Evolutionary conservation across 2,113 vertebrate genomes (phyloP).

Genomic region (Plestiodon gilberti): DNA sequence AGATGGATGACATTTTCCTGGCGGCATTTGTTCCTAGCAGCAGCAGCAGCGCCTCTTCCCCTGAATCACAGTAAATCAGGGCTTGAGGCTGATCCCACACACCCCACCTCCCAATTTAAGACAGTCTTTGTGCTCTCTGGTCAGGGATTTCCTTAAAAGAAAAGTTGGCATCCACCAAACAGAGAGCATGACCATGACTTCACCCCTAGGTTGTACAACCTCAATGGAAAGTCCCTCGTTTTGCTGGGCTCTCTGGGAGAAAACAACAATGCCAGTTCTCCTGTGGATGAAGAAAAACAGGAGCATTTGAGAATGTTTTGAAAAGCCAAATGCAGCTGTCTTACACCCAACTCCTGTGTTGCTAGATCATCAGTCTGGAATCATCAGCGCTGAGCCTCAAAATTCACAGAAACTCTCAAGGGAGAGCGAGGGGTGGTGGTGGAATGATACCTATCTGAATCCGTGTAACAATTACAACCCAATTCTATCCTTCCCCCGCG

Average conservation of each 20-base stretch:
- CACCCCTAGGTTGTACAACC: background rate
- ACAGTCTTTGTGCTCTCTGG: background rate
- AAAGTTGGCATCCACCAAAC: background rate
- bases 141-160: background rate
- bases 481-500: too few species aligned
- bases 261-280: background rate
- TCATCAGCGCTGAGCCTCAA: background rate
- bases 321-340: background rate
- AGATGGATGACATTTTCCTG: constrained; percentile 35
- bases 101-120: background rate
- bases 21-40: constrained; percentile 1
- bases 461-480: too few species aligned
- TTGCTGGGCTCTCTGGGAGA: background rate
- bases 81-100: background rate
- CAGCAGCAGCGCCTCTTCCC: background rate
- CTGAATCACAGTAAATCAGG: background rate
- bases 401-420: background rate
- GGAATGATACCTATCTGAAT: too few species aligned
- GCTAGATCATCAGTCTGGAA: background rate
- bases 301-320: background rate
- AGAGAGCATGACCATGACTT: background rate
- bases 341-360: background rate
- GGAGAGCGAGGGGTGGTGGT: too few species aligned
- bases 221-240: background rate
- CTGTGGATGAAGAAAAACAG: background rate